Evolutionary conservation across 1,140 invertebrate species (phyloP), one percentile per base, ranked within the genome.

Genomic region (Chironomus tepperi): DNA sequence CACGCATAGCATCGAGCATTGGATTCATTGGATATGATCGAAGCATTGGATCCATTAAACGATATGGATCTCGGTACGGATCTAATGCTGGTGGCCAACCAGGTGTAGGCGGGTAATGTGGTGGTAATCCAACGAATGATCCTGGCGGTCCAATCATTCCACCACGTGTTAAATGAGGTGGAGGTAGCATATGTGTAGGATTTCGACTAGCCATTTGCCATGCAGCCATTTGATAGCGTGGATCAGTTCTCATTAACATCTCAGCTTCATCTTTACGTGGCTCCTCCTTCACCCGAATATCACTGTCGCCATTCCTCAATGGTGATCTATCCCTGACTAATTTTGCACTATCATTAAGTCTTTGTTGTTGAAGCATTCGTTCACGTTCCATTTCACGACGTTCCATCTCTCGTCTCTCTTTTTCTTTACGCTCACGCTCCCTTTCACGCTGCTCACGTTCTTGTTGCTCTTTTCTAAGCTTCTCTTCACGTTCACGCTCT

Each of bases 331-430:
- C 88, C 1, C 89, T 83, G 83, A 82, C 79, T 77, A 83, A 77
- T 83, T 83, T 83, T 75, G 78, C 81, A 81, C 81, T 80, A 78
- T 82, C 82, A 74, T 82, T 84, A 64, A 83, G 82, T 47, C 86
- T 79, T 43, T 83, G 77, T 77, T 86, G 85, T 76, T 88, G 87
- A 75, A 88, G 77, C 75, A 89, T 77, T 57, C 87, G 83, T 77
- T 88, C 87, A 2, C 84, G 79, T 76, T 86, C 85, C 57, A 85
- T 82, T 75, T 90, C 82, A 75, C 89, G 82, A 75, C 90, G 86
- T 73, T 91, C 88, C 75, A 89, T 85, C 79, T 91, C 90, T 6
- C 90, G 83, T 73, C 90, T 86, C 76, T 92, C 90, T 74, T 90
- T 87, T 75, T 92, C 90, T 73, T 89, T 84, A 1, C 89, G 84